Conservation (phyloP, 2,888 invertebrate species). For the Periphyllus acericola region DNA sequence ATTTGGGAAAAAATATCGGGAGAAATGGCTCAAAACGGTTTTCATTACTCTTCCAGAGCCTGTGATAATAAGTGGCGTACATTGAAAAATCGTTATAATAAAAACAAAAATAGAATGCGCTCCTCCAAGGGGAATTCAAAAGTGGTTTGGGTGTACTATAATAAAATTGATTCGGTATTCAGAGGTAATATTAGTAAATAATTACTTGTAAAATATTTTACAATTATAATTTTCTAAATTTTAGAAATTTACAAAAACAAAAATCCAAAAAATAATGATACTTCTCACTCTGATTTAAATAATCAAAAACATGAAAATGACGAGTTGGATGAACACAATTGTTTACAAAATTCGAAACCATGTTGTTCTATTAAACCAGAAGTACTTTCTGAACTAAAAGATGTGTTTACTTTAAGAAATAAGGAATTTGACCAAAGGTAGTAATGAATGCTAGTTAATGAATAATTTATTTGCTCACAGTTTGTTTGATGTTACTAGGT, state of each 20-base stretch:
- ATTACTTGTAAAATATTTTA: not conserved
- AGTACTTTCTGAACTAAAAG: slow-evolving; percentile 23
- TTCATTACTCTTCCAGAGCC: slow-evolving; percentile 45
- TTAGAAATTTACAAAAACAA: slow-evolving; percentile 10
- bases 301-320: not conserved
- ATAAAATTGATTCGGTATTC: slow-evolving; percentile 46
- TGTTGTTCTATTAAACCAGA: not conserved
- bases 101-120: slow-evolving; percentile 51
- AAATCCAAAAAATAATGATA: not conserved
- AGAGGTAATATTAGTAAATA: slow-evolving; percentile 16
- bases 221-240: not conserved
- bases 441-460: not conserved
- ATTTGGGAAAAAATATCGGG: slow-evolving; percentile 45
- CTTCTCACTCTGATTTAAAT: not conserved
- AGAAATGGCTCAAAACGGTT: slow-evolving; percentile 44
- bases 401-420: slow-evolving; percentile 1
- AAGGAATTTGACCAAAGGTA: slow-evolving; percentile 52
- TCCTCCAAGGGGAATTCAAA: slow-evolving; percentile 31
- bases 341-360: not conserved
- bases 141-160: slow-evolving; percentile 53
- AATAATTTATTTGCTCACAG: not conserved
- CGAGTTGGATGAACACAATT: slow-evolving; percentile 37
- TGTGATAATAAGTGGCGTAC: slow-evolving; percentile 61
- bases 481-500: slow-evolving; percentile 7
- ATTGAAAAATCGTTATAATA: slow-evolving; percentile 52